These are phyloP conservation scores for Meteorus sp. DNA, from an alignment of 1,140 invertebrate genomes.

Conservation along the genomic window DNA sequence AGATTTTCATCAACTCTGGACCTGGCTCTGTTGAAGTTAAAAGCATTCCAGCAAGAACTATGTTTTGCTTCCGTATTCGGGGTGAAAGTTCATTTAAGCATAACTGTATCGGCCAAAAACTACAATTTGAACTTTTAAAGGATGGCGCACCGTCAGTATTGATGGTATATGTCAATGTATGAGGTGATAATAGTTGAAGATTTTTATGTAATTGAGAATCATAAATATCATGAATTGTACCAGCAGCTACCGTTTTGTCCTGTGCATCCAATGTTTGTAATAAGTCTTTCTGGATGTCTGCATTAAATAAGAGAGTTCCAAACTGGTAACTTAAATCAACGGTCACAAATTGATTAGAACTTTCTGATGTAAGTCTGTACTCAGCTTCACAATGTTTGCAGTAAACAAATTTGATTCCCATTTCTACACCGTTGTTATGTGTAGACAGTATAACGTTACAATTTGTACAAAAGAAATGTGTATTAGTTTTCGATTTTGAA, in stretches of 20 bases:
- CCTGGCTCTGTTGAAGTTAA: constrained; percentile 22
- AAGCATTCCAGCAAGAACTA: constrained; percentile 21
- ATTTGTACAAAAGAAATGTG: constrained; percentile 19
- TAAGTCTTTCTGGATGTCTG: constrained; percentile 2
- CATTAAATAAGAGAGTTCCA: constrained; percentile 3
- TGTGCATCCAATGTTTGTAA: not conserved
- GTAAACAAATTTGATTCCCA: not conserved
- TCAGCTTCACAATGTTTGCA: constrained; percentile 9
- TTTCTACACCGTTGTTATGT: constrained; percentile 1
- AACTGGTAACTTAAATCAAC: constrained; percentile 25
- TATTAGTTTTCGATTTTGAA: constrained; percentile 16
- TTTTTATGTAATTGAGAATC: constrained; percentile 15
- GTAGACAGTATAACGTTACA: not conserved
- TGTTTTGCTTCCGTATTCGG: constrained; percentile 5
- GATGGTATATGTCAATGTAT: constrained; percentile 20
- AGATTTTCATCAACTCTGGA: constrained; percentile 21
- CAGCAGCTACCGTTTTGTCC: not conserved
- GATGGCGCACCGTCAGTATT: constrained; percentile 29
- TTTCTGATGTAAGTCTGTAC: not conserved
- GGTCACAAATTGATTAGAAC: constrained; percentile 24
- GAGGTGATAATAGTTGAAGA: constrained; percentile 5
- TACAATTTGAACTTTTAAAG: constrained; percentile 22
- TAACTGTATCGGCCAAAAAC: constrained; percentile 27
- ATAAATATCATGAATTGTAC: constrained; percentile 15
- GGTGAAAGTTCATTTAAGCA: constrained; percentile 30